Percentiles rank a stretch among this genome's conserved stretches.
These are phyloP conservation scores for Eubucco bourcierii DNA, from an alignment of 2,113 vertebrate genomes.

Conservation along the genomic window DNA sequence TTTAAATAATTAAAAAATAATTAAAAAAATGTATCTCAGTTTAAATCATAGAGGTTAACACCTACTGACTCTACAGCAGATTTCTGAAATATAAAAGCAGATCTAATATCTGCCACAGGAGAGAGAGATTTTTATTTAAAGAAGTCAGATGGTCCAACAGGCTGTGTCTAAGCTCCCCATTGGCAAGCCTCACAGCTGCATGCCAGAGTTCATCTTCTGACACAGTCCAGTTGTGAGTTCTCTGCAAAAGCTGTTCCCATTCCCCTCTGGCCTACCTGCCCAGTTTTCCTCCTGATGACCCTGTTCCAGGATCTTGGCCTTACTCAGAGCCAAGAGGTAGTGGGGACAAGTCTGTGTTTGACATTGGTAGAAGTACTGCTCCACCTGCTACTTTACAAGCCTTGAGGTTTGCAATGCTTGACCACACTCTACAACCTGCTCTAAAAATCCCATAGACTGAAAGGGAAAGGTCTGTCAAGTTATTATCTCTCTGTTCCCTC, in stretches of 20 bases:
- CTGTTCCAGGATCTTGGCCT: not conserved
- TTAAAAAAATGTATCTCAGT: too few relatives aligned
- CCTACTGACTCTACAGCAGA: not conserved
- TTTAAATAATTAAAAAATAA: too few relatives aligned
- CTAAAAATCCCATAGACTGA: not conserved
- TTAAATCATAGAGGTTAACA: not conserved
- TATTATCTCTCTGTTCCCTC: not conserved
- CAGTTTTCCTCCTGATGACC: not conserved
- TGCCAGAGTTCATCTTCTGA: not conserved
- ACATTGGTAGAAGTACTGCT: too few relatives aligned
- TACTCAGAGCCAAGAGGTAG: not conserved
- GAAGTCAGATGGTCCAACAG: not conserved
- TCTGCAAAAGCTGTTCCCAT: not conserved
- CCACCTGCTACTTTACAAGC: not conserved
- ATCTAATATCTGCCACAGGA: not conserved
- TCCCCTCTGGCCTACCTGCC: not conserved
- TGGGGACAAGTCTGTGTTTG: not conserved
- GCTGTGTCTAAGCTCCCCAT: not conserved
- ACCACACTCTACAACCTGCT: rapidly evolving
- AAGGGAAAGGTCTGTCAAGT: not conserved
- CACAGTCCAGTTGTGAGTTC: not conserved
- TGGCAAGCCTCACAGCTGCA: too few relatives aligned
- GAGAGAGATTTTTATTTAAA: not conserved
- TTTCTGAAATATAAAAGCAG: not conserved
- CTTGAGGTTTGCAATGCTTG: too few relatives aligned